Base-by-base conservation (phyloP, 2,113 vertebrate genomes). In the Hydrolagus affinis region DNA sequence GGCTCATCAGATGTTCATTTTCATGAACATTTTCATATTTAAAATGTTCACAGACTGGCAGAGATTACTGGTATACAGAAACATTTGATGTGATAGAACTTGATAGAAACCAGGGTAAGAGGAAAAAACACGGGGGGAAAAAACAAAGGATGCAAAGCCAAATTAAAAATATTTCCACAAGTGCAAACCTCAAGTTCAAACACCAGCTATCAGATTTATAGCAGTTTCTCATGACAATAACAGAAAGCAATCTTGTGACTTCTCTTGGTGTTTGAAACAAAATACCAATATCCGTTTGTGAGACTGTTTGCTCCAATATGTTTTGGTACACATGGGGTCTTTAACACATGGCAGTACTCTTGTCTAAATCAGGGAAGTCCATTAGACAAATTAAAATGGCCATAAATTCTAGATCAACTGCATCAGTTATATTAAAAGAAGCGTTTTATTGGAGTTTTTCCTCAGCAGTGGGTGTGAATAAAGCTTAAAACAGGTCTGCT, bases 391-490 rank as follows among this genome's bases (percentile, higher is more conserved):
- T 83, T 83, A 83, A 66, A 83, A 83, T 83, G 23, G 78, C 17
- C 78, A 83, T 83, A 83, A 83, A 83, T 83, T 83, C 60, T 83
- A 83, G 66, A 83, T 83, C 62, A 83, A 60, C 78, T 68, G 78
- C 62, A 68, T 83, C 78, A 83, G 78, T 83, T 83, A 83, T 60
- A 83, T 83, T 83, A 83, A 83, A 83, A 83, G 78, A 83, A 66
- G 78, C 78, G 17, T 83, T 83, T 83, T 83, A 83, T 68, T 83
- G 62, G 78, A 83, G 60, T 83, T 60, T 83, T 83, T 83, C 78
- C 78, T 66, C 60, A 83, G 78, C 60, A 83, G 76, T 66, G 78
- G 78, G 78, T 83, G 78, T 83, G 78, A 83, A 83, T 83, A 83
- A 32, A 62, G 59, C 62, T 83, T 83, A 83, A 66, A 83, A 30